A percentile compares a stretch with the other conserved stretches of the same genome.
Conservation (phyloP, 1,140 invertebrate genomes). For the Polyergus mexicanus region DNA sequence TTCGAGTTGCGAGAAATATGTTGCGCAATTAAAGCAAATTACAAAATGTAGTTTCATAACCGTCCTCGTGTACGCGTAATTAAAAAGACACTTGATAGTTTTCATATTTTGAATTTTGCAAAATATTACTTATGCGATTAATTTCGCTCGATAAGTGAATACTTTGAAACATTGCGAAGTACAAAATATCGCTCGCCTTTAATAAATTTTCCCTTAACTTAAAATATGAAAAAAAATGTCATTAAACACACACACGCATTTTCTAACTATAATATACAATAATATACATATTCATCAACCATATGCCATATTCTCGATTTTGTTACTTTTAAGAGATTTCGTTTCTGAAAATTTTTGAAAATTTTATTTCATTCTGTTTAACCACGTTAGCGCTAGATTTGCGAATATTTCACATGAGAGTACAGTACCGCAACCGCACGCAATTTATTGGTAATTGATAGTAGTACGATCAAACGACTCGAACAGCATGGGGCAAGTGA, state of each 20-base stretch:
- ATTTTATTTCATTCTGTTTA: constrained; percentile 9
- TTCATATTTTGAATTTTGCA: neutral
- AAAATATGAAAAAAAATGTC: neutral
- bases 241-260: neutral
- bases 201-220: neutral
- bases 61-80: constrained; percentile 2
- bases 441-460: constrained; percentile 46
- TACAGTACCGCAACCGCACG: constrained; percentile 11
- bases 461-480: constrained; percentile 12
- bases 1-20: constrained; percentile 3
- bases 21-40: neutral
- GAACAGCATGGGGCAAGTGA: constrained; percentile 29
- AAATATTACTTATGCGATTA: constrained; percentile 17
- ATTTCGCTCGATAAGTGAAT: neutral
- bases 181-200: neutral
- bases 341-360: neutral
- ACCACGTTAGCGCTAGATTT: neutral
- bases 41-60: constrained; percentile 17
- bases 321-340: neutral
- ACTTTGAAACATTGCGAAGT: neutral
- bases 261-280: neutral
- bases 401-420: neutral
- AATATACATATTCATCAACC: neutral
- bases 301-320: neutral
- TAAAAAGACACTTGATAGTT: constrained; percentile 34